Evolutionary conservation across 2,888 invertebrate genomes (phyloP).

Genomic region (Caenorhabditis sinica): DNA sequence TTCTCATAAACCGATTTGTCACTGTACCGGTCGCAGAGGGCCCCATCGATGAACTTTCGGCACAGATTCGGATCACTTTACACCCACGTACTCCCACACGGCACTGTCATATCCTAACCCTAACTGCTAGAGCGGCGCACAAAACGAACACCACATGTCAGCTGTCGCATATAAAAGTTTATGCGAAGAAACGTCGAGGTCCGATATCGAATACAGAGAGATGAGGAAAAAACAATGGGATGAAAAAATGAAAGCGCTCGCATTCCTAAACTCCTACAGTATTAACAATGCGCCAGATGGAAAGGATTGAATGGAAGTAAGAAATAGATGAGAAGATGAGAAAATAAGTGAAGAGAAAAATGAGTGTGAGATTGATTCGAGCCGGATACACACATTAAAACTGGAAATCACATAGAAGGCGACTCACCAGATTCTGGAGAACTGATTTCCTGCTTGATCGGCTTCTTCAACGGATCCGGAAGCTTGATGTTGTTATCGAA

Average conservation of each 20-base stretch:
- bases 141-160: constrained; percentile 59
- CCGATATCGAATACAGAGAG: constrained; percentile 38
- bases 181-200: constrained; percentile 37
- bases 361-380: constrained; percentile 15
- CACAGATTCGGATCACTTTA: constrained; percentile 44
- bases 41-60: constrained; percentile 20
- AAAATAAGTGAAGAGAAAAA: constrained; percentile 11
- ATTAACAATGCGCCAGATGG: constrained; percentile 23
- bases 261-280: constrained; percentile 39
- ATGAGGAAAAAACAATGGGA: constrained; percentile 21
- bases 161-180: constrained; percentile 63
- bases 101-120: constrained; percentile 16
- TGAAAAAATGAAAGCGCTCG: neutral
- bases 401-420: neutral
- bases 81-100: constrained; percentile 26
- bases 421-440: constrained; percentile 73
- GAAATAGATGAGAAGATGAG: constrained; percentile 14
- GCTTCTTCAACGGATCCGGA: neutral
- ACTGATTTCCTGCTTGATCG: constrained; percentile 54
- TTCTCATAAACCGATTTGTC: constrained; percentile 15
- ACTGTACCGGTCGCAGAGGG: constrained; percentile 1
- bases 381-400: constrained; percentile 4
- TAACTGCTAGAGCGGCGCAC: constrained; percentile 10
- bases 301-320: constrained; percentile 8
- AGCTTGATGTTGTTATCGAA: constrained; percentile 66